Conservation (phyloP, 2,888 invertebrate species). For the Silvanus unidentatus region DNA sequence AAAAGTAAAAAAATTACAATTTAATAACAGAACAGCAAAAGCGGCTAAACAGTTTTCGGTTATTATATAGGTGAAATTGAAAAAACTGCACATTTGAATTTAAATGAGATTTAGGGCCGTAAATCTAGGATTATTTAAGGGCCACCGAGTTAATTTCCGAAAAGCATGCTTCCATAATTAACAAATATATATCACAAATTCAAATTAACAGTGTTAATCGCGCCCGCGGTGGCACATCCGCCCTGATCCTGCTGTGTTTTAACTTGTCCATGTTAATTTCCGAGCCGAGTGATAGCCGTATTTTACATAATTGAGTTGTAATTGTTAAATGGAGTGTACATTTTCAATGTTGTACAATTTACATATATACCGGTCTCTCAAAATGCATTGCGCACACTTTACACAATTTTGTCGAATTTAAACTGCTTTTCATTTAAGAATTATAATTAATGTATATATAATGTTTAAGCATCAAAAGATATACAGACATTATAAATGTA, state of each 20-base stretch:
- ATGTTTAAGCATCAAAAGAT: neutral
- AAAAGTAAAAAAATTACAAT: too few species aligned
- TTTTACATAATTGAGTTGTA: slow-evolving; percentile 48
- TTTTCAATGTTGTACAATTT: slow-evolving; percentile 44
- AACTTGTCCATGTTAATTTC: slow-evolving; percentile 47
- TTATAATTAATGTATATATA: slow-evolving; percentile 26
- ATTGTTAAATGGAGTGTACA: slow-evolving; percentile 46
- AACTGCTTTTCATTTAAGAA: slow-evolving; percentile 32
- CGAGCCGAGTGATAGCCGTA: slow-evolving; percentile 43
- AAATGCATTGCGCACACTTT: slow-evolving; percentile 8
- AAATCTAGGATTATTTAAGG: slow-evolving; percentile 28
- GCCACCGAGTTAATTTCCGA: slow-evolving; percentile 42
- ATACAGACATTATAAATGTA: too few species aligned
- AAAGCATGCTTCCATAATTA: slow-evolving; percentile 39
- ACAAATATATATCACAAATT: slow-evolving; percentile 45
- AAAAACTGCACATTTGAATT: too few species aligned
- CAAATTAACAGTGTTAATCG: slow-evolving; percentile 41
- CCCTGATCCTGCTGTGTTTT: slow-evolving; percentile 38
- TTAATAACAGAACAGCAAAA: too few species aligned
- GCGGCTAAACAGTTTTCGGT: too few species aligned
- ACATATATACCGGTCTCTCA: slow-evolving; percentile 41
- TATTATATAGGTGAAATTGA: too few species aligned
- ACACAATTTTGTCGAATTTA: slow-evolving; percentile 29
- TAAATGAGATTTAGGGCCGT: neutral
- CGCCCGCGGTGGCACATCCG: slow-evolving; percentile 32